Conservation (phyloP, 2,113 vertebrate species). For the Syngnathus typhle region DNA sequence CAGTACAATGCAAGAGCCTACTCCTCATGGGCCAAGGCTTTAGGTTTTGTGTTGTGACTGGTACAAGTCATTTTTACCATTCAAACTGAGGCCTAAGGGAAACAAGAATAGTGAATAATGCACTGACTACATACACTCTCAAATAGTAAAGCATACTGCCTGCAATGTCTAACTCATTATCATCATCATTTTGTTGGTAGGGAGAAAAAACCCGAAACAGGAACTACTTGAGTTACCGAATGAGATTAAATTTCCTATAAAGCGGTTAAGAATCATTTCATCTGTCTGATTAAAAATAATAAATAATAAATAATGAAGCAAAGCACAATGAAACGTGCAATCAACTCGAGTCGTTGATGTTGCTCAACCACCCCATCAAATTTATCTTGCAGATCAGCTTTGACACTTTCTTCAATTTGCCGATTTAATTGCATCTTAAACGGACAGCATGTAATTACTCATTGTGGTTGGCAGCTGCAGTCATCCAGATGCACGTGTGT, state of each 20-base stretch:
- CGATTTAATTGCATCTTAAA: slow-evolving; percentile 26
- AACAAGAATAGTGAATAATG: slow-evolving; percentile 2
- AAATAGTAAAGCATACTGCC: neutral
- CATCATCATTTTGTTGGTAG: no score
- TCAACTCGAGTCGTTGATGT: neutral
- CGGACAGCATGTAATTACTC: slow-evolving; percentile 23
- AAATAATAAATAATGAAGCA: neutral
- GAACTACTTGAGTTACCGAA: no score
- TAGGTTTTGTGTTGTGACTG: slow-evolving; percentile 31
- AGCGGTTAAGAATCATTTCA: neutral
- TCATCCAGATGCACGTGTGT: slow-evolving; percentile 52
- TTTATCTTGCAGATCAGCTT: slow-evolving; percentile 16
- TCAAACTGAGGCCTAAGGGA: slow-evolving; percentile 15
- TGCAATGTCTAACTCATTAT: no score
- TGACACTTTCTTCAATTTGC: slow-evolving; percentile 29
- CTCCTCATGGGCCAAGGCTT: slow-evolving; percentile 42
- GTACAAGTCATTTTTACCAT: slow-evolving; percentile 29
- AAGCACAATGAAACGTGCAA: neutral
- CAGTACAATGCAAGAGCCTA: slow-evolving; percentile 52
- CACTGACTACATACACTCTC: neutral
- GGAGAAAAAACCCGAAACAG: no score
- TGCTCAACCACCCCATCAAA: slow-evolving; percentile 24
- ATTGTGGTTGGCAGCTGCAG: slow-evolving; percentile 21
- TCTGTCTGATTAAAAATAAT: neutral
- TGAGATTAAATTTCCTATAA: no score